phyloP scores from a whole-genome alignment of 2,888 invertebrate species.

The Volucella bombylans region DNA sequence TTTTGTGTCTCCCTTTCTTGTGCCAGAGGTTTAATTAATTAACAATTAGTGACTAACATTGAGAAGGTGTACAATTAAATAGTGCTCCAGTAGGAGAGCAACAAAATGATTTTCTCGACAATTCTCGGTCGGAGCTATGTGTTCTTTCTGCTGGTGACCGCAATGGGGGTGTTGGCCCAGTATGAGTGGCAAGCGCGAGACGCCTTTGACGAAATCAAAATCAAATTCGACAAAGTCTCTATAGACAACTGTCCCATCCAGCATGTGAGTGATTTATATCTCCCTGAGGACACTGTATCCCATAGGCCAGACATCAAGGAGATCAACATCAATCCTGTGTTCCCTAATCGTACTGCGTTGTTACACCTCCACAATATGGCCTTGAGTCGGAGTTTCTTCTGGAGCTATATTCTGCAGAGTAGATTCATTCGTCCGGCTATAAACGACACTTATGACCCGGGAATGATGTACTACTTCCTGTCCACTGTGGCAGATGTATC shows the following conservation, averaged over 20 bases:
- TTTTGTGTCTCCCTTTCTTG: too few species aligned
- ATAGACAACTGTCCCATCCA: slow-evolving; percentile 95
- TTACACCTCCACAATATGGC: slow-evolving; percentile 98
- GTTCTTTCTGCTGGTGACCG: slow-evolving; percentile 79
- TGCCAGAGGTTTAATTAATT: slow-evolving; percentile 15
- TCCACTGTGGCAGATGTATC: slow-evolving; percentile 97
- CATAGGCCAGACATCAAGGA: slow-evolving; percentile 97
- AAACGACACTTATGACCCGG: slow-evolving; percentile 96
- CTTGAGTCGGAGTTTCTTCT: slow-evolving; percentile 96
- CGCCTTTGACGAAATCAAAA: slow-evolving; percentile 93
- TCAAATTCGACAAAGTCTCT: slow-evolving; percentile 91
- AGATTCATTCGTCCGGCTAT: slow-evolving; percentile 94
- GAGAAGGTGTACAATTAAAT: not conserved
- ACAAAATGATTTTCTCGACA: slow-evolving; percentile 74
- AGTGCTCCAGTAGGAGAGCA: slow-evolving; percentile 2
- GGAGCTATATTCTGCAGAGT: slow-evolving; percentile 96
- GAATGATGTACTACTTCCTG: slow-evolving; percentile 98
- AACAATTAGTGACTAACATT: slow-evolving; percentile 14
- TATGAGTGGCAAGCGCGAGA: slow-evolving; percentile 96
- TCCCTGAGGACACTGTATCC: slow-evolving; percentile 93
- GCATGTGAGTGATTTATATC: slow-evolving; percentile 91
- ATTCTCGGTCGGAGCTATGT: slow-evolving; percentile 81
- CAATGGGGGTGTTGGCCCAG: slow-evolving; percentile 89
- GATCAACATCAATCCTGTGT: slow-evolving; percentile 95
- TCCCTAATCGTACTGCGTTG: slow-evolving; percentile 95